These are phyloP conservation scores for Noctua fimbriata DNA, from an alignment of 2,888 invertebrate genomes.

Conservation along the genomic window DNA sequence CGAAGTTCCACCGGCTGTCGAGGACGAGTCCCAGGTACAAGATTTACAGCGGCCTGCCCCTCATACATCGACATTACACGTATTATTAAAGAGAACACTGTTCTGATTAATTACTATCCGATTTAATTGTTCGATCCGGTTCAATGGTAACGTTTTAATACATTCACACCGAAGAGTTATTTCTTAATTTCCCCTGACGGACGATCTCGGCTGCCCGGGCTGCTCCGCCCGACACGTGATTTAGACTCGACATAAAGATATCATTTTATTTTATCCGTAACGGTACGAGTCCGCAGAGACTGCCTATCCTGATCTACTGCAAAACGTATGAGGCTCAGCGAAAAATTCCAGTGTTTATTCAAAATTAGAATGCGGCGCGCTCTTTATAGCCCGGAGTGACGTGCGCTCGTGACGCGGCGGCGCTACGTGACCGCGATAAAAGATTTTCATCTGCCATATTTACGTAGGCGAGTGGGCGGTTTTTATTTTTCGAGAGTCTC, in stretches of 20 bases:
- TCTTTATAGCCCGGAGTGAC: slow-evolving; percentile 89
- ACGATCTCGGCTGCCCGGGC: slow-evolving; percentile 75
- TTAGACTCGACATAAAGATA: slow-evolving; percentile 84
- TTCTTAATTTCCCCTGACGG: slow-evolving; percentile 81
- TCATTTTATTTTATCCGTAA: slow-evolving; percentile 78
- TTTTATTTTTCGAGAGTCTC: slow-evolving; percentile 89
- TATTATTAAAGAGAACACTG: slow-evolving; percentile 87
- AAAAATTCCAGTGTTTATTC: slow-evolving; percentile 87
- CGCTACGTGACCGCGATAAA: slow-evolving; percentile 90
- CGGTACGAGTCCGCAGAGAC: slow-evolving; percentile 77
- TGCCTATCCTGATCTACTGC: slow-evolving; percentile 77
- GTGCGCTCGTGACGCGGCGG: slow-evolving; percentile 88
- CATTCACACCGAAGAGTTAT: slow-evolving; percentile 83
- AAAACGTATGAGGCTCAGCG: slow-evolving; percentile 78
- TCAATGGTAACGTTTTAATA: slow-evolving; percentile 82
- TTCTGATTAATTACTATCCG: slow-evolving; percentile 86
- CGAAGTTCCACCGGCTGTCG: too few species aligned
- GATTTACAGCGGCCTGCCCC: slow-evolving; percentile 86
- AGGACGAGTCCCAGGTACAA: too few species aligned
- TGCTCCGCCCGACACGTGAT: slow-evolving; percentile 79
- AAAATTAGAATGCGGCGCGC: slow-evolving; percentile 89
- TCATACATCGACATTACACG: slow-evolving; percentile 85
- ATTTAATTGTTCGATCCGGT: slow-evolving; percentile 85
- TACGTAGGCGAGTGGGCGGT: slow-evolving; percentile 90
- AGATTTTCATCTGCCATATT: slow-evolving; percentile 91